These are phyloP conservation scores for Euproctis similis DNA, from an alignment of 2,888 invertebrate species.

Conservation along the genomic window DNA sequence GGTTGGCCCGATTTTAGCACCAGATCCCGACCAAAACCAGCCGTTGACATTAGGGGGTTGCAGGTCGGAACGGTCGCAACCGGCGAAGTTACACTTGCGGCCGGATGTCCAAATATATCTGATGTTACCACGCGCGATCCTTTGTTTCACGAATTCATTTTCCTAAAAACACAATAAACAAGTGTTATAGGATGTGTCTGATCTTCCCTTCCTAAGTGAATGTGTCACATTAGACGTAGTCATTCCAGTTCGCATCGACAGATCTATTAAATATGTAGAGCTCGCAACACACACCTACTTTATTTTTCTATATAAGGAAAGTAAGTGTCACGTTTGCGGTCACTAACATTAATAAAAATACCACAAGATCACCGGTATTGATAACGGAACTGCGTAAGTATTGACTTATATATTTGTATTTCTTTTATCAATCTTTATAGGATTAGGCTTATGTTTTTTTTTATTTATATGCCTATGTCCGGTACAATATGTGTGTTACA, in stretches of 20 bases:
- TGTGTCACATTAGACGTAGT: conserved; percentile 9
- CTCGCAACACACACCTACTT: conserved; percentile 13
- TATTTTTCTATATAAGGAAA: conserved; percentile 21
- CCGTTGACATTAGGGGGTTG: conserved; percentile 91
- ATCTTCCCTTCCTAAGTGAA: conserved; percentile 4
- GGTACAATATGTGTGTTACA: conserved; percentile 55
- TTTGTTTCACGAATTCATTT: conserved; percentile 92
- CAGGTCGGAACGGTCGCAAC: conserved; percentile 87
- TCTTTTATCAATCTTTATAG: no score
- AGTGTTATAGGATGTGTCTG: not conserved
- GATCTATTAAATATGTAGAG: conserved; percentile 12
- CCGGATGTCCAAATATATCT: conserved; percentile 94
- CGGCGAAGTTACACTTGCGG: conserved; percentile 93
- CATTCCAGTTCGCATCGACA: conserved; percentile 8
- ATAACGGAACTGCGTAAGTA: no score
- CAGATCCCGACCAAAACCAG: conserved; percentile 97
- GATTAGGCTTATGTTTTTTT: no score
- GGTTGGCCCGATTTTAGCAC: conserved; percentile 92
- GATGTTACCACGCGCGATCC: conserved; percentile 85
- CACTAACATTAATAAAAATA: conserved; percentile 20
- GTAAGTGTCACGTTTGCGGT: conserved; percentile 36
- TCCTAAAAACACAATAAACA: conserved; percentile 58
- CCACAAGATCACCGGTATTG: no score
- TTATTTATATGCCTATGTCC: no score
- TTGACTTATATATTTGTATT: no score